Evolutionary conservation across 53 echinoderm and acorn worm genomes (phyloP).

Genomic region (Mesocentrotus franciscanus): DNA sequence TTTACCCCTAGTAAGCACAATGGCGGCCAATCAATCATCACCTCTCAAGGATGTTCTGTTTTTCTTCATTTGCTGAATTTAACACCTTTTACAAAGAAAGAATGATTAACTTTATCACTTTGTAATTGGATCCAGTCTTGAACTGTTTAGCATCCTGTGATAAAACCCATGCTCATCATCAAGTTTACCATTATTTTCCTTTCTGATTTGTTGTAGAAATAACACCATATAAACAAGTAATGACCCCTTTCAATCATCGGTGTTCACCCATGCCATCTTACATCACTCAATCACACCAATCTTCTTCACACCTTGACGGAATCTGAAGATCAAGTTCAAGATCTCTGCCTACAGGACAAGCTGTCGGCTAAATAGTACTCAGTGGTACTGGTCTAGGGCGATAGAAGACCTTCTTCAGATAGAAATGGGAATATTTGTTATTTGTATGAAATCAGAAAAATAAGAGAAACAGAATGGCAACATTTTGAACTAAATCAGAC

Average conservation of each 20-base stretch:
- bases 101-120: background rate
- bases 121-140: background rate
- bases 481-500: too few relatives aligned
- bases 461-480: too few relatives aligned
- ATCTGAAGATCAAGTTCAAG: constrained; percentile 43
- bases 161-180: background rate
- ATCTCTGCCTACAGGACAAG: background rate
- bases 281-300: constrained; percentile 29
- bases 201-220: background rate
- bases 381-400: background rate
- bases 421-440: too few relatives aligned
- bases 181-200: background rate
- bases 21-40: constrained; percentile 21
- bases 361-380: background rate
- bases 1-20: background rate
- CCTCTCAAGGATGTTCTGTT: background rate
- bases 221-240: constrained; percentile 32
- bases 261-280: constrained; percentile 7
- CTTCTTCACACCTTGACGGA: background rate
- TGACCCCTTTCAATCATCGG: constrained; percentile 37
- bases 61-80: background rate
- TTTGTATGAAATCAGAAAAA: too few relatives aligned
- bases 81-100: constrained; percentile 5
- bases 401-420: background rate
- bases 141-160: background rate